Evolutionary conservation across 2,113 vertebrate genomes (phyloP).

Genomic region (Calyptommatus sinebrachiatus): DNA sequence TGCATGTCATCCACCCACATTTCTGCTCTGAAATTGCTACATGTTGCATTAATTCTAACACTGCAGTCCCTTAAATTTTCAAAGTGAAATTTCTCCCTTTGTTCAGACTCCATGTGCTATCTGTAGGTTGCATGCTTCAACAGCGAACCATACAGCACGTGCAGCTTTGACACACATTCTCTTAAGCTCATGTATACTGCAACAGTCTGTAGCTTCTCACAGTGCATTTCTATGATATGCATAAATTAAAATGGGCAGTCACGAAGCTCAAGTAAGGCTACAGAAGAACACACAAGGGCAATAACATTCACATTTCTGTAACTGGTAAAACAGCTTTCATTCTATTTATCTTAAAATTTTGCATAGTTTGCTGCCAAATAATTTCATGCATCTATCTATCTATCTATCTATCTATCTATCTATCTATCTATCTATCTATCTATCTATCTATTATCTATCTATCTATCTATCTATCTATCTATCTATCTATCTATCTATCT

Average conservation of each 20-base stretch:
- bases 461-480: background rate
- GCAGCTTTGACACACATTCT: background rate
- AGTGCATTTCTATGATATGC: background rate
- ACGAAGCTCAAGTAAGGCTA: background rate
- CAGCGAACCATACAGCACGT: background rate
- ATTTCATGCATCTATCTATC: background rate
- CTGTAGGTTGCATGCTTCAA: background rate
- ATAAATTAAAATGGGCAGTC: background rate
- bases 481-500: background rate
- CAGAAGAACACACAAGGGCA: background rate
- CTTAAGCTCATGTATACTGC: background rate
- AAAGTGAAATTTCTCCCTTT: background rate
- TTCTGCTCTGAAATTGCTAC: background rate
- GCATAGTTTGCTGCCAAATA: background rate
- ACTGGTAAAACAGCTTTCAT: background rate
- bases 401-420: background rate
- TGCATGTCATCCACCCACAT: background rate
- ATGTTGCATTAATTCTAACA: background rate
- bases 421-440: no score
- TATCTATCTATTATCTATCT: no score
- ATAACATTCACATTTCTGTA: background rate
- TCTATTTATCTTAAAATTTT: background rate
- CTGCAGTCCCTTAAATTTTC: background rate
- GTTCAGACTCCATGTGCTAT: background rate
- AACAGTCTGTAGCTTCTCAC: no score